These are phyloP conservation scores for Microctenopoma steveboyesi DNA, from an alignment of 2,797 vertebrate species.

Conservation along the genomic window DNA sequence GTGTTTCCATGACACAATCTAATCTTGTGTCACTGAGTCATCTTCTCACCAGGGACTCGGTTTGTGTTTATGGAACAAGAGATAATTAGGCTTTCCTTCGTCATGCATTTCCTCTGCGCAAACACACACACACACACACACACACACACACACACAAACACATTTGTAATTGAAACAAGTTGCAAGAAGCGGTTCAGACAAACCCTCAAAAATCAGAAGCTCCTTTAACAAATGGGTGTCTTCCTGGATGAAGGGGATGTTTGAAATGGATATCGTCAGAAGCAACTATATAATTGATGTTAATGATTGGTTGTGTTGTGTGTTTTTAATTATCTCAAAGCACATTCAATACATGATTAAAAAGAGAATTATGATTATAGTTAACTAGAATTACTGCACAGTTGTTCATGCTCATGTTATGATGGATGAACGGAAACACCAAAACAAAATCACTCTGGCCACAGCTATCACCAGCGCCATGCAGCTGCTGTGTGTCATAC, in stretches of 20 bases:
- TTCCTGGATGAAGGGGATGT: too few relatives aligned
- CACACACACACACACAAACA: not conserved
- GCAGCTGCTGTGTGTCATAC: too few relatives aligned
- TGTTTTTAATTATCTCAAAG: not conserved
- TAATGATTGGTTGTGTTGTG: not conserved
- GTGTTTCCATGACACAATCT: constrained; percentile 44
- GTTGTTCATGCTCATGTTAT: too few relatives aligned
- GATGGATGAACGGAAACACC: too few relatives aligned
- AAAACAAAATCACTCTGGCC: too few relatives aligned
- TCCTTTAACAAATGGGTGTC: too few relatives aligned
- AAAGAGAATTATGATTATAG: too few relatives aligned
- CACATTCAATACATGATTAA: too few relatives aligned
- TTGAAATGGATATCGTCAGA: too few relatives aligned
- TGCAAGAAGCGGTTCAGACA: not conserved
- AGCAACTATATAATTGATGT: not conserved
- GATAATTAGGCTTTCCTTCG: constrained; percentile 38
- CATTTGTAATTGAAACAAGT: not conserved
- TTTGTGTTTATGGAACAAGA: constrained; percentile 43
- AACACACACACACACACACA: not conserved
- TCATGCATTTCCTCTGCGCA: constrained; percentile 1
- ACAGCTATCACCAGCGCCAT: too few relatives aligned
- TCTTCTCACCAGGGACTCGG: constrained; percentile 51
- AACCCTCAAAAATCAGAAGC: not conserved
- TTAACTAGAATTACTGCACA: too few relatives aligned
- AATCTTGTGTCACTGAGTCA: constrained; percentile 45